Evolutionary conservation across 2,797 vertebrate species (phyloP), one percentile per base, ranked within the genome.

Genomic region (Lycodopsis pacificus): DNA sequence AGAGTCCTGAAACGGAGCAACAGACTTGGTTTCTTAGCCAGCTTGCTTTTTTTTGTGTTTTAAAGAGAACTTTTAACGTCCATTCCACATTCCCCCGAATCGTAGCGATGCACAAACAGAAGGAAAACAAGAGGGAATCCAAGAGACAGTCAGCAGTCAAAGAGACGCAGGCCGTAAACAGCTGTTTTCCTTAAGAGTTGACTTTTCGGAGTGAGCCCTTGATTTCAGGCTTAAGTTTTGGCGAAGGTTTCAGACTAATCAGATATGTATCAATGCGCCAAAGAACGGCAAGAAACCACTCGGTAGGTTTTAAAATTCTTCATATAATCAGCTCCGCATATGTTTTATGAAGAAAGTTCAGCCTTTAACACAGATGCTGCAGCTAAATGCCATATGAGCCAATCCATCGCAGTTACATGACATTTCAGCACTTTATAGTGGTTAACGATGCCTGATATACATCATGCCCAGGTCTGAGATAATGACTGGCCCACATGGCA

Each of bases 321-420:
- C 15, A 38, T 38, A 40, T 11, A 27, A 54, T 42, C 1, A 0
- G 5, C 27, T 42, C 13, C 56, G 30, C 2, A 40, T 38, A 17
- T 71, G 32, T 32, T 59, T 62, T 34, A 38, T 6, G 3, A 65
- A 27, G 5, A 3, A 70, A 65, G 13, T 42, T 87, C 89, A 90
- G 80, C 80, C 85, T 91, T 91, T 89, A 90, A 89, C 80, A 87
- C 83, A 90, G 80, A 88, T 88, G 86, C 88, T 82, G 81, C 84
- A 71, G 84, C 80, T 65, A 90, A 91, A 91, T 78, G 83, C 57
- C 10, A 66, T 73, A 85, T 82, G 79, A 88, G 62, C 79, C 77
- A 69, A 93, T 93, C 84, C 77, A 89, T 94, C 92, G 88, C 40
- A 46, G 77, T 84, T 80, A 89, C 88, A 82, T 80, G 91, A 81